A percentile compares a stretch with the other conserved stretches of the same genome.
Conservation (phyloP, 1,140 invertebrate species). For the Reticulitermes speratus region DNA sequence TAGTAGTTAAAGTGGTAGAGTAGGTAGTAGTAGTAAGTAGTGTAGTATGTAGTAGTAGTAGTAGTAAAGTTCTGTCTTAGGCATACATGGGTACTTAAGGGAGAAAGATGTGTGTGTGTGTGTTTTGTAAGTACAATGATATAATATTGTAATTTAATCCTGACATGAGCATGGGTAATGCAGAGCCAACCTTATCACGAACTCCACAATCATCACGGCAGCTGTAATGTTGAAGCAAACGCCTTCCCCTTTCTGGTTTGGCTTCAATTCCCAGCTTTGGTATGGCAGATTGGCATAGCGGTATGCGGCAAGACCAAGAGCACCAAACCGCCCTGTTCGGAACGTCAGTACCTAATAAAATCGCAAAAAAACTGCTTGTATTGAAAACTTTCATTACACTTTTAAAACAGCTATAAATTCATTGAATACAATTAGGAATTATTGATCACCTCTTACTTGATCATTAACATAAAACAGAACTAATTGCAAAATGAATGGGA, state of each 20-base stretch:
- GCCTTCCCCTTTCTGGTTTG: slow-evolving; percentile 59
- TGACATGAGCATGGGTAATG: too few species aligned
- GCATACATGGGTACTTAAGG: too few species aligned
- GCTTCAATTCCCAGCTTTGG: slow-evolving; percentile 80
- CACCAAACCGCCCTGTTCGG: slow-evolving; percentile 69
- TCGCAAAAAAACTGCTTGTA: neutral
- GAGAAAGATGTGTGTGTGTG: too few species aligned
- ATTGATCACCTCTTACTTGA: too few species aligned
- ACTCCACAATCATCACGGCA: slow-evolving; percentile 67
- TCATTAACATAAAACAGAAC: too few species aligned
- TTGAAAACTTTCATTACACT: neutral
- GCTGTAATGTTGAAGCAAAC: slow-evolving; percentile 63
- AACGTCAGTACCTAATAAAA: slow-evolving; percentile 60
- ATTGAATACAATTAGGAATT: neutral
- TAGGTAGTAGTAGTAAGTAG: too few species aligned
- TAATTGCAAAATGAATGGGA: too few species aligned
- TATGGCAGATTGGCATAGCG: slow-evolving; percentile 79
- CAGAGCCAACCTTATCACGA: slow-evolving; percentile 55
- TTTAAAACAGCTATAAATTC: neutral
- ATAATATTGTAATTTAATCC: too few species aligned
- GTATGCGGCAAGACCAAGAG: slow-evolving; percentile 71
- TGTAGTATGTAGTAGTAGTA: too few species aligned
- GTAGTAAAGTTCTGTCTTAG: too few species aligned
- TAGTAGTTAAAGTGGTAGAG: too few species aligned
- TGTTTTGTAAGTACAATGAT: too few species aligned